phyloP scores from a whole-genome alignment of 2,888 invertebrate species.

The Cheilosia impressa region DNA sequence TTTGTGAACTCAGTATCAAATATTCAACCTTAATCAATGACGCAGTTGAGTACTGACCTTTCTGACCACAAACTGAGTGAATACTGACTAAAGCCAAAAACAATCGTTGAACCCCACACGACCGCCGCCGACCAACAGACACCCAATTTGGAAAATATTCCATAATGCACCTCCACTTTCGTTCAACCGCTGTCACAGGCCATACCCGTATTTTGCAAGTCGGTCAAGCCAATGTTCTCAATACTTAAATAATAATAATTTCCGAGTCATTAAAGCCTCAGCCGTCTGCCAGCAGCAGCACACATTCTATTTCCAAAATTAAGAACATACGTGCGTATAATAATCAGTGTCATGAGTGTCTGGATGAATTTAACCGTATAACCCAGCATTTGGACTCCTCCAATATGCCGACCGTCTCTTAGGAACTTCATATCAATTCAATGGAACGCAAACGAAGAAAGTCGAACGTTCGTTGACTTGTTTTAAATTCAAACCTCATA shows the following conservation, averaged over 20 bases:
- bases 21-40: too few species aligned
- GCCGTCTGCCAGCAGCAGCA: not conserved
- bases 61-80: too few species aligned
- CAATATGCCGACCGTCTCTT: slow-evolving; percentile 3
- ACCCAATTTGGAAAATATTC: not conserved
- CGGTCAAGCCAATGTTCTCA: slow-evolving; percentile 26
- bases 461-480: slow-evolving; percentile 62
- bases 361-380: not conserved
- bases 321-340: slow-evolving; percentile 34
- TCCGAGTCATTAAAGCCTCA: slow-evolving; percentile 11
- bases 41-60: too few species aligned
- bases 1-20: too few species aligned
- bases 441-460: slow-evolving; percentile 41
- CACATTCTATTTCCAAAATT: not conserved
- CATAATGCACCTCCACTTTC: not conserved
- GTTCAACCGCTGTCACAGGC: not conserved
- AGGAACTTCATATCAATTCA: slow-evolving; percentile 23
- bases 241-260: slow-evolving; percentile 17
- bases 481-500: slow-evolving; percentile 60
- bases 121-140: too few species aligned
- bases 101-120: too few species aligned
- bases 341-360: slow-evolving; percentile 27
- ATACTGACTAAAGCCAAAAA: too few species aligned
- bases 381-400: too few species aligned
- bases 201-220: slow-evolving; percentile 13